These are phyloP conservation scores for Bagarius yarrelli DNA, from an alignment of 2,113 vertebrate genomes.

Conservation along the genomic window DNA sequence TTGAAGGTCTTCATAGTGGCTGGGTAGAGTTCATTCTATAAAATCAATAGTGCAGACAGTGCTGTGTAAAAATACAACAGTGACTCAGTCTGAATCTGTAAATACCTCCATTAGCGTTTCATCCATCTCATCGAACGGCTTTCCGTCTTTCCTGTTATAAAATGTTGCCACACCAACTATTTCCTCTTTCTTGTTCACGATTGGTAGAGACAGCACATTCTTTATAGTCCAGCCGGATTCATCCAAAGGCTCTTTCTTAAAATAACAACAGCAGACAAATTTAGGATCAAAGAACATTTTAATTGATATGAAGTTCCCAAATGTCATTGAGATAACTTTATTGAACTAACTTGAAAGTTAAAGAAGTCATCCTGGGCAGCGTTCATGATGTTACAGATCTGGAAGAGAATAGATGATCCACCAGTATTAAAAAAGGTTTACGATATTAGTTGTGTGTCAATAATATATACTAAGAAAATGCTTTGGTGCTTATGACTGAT, in stretches of 20 bases:
- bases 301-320: neutral
- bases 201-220: constrained; percentile 93
- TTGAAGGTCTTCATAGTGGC: neutral
- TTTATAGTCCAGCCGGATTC: constrained; percentile 88
- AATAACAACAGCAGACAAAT: constrained; percentile 10
- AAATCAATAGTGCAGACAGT: constrained; percentile 65
- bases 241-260: constrained; percentile 85
- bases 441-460: constrained; percentile 57
- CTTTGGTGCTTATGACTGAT: constrained; percentile 52
- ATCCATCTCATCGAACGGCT: constrained; percentile 95
- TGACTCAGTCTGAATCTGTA: constrained; percentile 52
- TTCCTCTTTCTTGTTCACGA: constrained; percentile 97
- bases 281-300: neutral
- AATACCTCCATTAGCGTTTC: constrained; percentile 94
- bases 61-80: constrained; percentile 65
- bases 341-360: constrained; percentile 57
- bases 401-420: constrained; percentile 40
- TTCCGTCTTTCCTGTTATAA: constrained; percentile 96
- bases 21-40: constrained; percentile 3
- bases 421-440: constrained; percentile 37
- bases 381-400: constrained; percentile 70
- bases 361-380: constrained; percentile 58
- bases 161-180: constrained; percentile 96
- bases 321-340: neutral
- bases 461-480: constrained; percentile 56